These are phyloP conservation scores for Heterocephalus glaber DNA, from an alignment of 2,113 vertebrate genomes.

Conservation along the genomic window DNA sequence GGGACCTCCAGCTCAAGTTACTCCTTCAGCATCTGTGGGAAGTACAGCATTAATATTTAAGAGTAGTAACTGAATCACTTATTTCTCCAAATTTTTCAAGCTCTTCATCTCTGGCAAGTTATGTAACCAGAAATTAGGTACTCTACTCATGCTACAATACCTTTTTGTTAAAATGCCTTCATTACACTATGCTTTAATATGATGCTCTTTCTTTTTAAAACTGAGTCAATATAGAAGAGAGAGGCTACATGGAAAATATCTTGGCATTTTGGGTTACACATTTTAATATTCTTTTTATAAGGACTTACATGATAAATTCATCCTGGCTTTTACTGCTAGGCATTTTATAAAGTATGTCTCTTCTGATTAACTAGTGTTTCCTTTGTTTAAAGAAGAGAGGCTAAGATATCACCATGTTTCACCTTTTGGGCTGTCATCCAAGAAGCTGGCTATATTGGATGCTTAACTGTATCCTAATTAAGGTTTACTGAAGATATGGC, in stretches of 20 bases:
- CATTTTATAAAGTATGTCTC: neutral
- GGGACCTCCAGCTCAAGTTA: neutral
- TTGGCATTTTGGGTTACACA: neutral
- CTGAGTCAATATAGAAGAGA: neutral
- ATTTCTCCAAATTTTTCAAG: neutral
- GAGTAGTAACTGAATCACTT: neutral
- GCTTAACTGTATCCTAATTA: neutral
- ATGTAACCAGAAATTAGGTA: neutral
- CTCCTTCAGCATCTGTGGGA: neutral
- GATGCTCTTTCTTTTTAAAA: neutral
- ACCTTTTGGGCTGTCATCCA: neutral
- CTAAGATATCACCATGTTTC: neutral
- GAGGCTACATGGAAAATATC: neutral
- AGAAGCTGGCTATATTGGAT: slow-evolving; percentile 5
- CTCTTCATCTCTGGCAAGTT: neutral
- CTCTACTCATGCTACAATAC: neutral
- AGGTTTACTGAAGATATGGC: neutral
- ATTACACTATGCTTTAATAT: neutral
- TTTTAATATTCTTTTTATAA: neutral
- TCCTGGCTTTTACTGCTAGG: neutral
- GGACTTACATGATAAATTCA: neutral
- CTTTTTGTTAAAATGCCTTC: neutral
- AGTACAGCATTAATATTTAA: neutral
- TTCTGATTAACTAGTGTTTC: neutral
- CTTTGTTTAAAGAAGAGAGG: neutral